Evolutionary conservation across 2,797 vertebrate species (phyloP).

Genomic region (Oreochromis grahami): DNA sequence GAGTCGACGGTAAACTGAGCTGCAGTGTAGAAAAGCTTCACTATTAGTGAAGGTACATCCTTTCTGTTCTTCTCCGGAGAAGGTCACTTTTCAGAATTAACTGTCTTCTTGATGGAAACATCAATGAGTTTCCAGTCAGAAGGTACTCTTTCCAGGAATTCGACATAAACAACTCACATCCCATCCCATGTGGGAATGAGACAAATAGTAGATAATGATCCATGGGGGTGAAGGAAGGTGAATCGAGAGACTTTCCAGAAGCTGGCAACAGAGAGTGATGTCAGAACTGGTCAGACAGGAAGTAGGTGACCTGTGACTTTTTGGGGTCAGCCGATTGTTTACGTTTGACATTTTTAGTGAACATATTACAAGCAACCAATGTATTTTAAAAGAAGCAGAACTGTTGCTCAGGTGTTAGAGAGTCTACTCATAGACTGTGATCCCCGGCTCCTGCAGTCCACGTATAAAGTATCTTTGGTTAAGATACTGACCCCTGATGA

Average conservation of each 20-base stretch:
- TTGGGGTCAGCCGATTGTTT: neutral
- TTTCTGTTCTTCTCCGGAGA: neutral
- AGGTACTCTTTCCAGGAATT: neutral
- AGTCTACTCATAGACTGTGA: neutral
- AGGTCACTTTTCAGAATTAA: neutral
- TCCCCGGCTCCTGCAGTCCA: neutral
- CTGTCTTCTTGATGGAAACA: neutral
- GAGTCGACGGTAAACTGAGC: neutral
- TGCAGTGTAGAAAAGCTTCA: neutral
- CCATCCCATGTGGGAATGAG: neutral
- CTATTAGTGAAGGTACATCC: neutral
- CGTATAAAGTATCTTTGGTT: neutral
- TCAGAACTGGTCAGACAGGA: neutral
- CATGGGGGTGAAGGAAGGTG: neutral
- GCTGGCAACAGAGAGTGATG: neutral
- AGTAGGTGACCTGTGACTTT: neutral
- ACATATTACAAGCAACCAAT: neutral
- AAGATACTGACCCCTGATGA: neutral
- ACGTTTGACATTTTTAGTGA: neutral
- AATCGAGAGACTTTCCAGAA: neutral
- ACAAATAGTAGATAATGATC: neutral
- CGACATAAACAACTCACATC: neutral
- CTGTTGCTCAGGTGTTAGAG: neutral
- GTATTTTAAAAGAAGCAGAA: neutral
- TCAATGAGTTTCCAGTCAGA: neutral